Base-by-base conservation (phyloP, 2,888 invertebrate genomes). In the Eurytoma adleriae region DNA sequence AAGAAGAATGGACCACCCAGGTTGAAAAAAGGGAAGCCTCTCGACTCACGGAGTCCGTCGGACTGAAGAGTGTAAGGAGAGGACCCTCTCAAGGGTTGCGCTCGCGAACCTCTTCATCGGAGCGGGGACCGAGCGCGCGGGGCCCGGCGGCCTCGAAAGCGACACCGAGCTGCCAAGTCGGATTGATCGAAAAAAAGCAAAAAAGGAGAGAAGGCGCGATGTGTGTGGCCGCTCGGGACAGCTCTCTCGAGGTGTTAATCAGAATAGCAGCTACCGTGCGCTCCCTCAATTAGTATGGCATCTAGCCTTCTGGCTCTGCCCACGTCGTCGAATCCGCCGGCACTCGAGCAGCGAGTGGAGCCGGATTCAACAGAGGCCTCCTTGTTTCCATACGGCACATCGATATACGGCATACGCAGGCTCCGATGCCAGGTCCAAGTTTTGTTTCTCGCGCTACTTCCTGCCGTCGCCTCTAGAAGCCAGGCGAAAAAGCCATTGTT, bases 1-100 rank as follows among this genome's bases (percentile, higher is more conserved):
- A 86, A 86, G 87, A 89, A 88, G 89, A 88, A 89, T 87, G 89
- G 90, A 90, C 90, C 90, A 90, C 90, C 90, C 90, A 90, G 88
- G 87, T 86, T 84, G 89, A 14, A 62, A 50, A 70, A 54, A 48
- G 68, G 27, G 84, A 81, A 81, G 83, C 84, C 86, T 86, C 87
- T 89, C 86, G 87, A 88, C 87, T 87, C 83, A 85, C 5, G 68
- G 50, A 14, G 52, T n/a, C 56, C 56, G 24, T 57, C 70, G 62
- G 56, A 3, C 30, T 27, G 16, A 50, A 54, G 40, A 66, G 40
- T 40, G 10, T 27, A 40, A 52, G 64, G 52, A 57, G 75, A 89
- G 90, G 86, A 84, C 88, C 85, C 89, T 89, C 83, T 89, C 83
- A 83, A 89, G 88, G 88, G 88, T 87, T 88, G 88, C 80, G 79